Evolutionary conservation across 1,140 invertebrate genomes (phyloP), one percentile per base, ranked within the genome.

Genomic region (Dreissena polymorpha): DNA sequence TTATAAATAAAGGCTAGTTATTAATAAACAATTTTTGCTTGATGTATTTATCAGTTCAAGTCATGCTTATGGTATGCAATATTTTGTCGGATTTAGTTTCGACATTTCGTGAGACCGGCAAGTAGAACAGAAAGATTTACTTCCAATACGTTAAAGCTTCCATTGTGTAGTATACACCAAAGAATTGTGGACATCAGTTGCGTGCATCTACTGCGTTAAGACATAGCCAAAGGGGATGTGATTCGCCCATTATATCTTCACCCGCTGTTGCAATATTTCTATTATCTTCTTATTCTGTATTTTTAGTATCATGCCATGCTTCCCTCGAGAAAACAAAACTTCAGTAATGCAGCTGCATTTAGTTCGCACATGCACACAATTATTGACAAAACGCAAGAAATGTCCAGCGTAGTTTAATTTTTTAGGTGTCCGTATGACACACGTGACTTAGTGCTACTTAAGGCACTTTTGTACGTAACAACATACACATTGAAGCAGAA

Each of bases 211-310:
- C 39, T 39, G 39, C 39, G 39, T 39, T 5, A 5, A 23, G 57
- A 2, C 57, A 60, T 23, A 3, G 57, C 57, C 57, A 60, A 60
- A 3, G 27, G 73, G 73, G 73, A 75, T 55, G 55, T 50, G 55
- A 75, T 75, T 65, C 63, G 73, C 39, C 57, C 50, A 65, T 65
- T 49, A 75, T 75, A 63, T 63, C 73, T 60, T 18, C 63, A 60
- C 73, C 73, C 63, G 64, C 73, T 75, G 27, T 73, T 75, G 60
- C 73, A 75, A 75, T 75, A 65, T 75, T 75, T 23, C 55, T 53
- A 75, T 75, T 75, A 55, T 75, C 73, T 75, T 75, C 25, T 75
- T 75, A 75, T 75, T 75, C 73, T 60, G 64, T 65, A 75, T 75
- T 75, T 75, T 75, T 29, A 57, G 21, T 49, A 75, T 29, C 73